These are phyloP conservation scores for Pleuronectes platessa DNA, from an alignment of 2,113 vertebrate species.

Conservation along the genomic window DNA sequence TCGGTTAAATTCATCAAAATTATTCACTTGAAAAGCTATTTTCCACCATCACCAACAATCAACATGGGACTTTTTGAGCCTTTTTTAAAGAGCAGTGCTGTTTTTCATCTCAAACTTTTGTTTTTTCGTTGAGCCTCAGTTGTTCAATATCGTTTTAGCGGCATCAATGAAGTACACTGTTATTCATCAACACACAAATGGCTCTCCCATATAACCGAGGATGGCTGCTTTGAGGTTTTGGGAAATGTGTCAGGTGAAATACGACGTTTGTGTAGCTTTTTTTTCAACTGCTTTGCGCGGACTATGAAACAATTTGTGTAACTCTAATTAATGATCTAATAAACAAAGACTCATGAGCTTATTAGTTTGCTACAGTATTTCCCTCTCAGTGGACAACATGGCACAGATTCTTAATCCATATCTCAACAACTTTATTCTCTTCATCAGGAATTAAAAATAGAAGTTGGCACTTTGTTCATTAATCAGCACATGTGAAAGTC, in stretches of 20 bases:
- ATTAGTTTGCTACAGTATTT: neutral
- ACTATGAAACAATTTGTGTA: neutral
- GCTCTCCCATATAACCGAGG: conserved; percentile 20
- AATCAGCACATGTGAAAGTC: conserved; percentile 50
- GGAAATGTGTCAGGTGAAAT: neutral
- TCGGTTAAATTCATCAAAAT: conserved; percentile 25
- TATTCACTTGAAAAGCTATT: conserved; percentile 34
- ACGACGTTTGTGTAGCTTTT: conserved; percentile 2
- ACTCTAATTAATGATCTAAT: neutral
- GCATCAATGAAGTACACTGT: conserved; percentile 16
- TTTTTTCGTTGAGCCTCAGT: neutral
- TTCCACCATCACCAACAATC: neutral
- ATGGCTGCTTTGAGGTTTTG: conserved; percentile 1
- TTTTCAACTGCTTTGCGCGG: neutral
- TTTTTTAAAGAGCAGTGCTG: conserved; percentile 14
- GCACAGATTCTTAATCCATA: neutral
- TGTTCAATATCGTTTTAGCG: conserved; percentile 4
- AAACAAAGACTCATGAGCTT: neutral
- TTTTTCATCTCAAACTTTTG: conserved; percentile 30
- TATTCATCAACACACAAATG: conserved; percentile 46
- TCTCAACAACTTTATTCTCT: conserved; percentile 4
- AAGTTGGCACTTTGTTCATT: conserved; percentile 37
- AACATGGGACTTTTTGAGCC: conserved; percentile 20
- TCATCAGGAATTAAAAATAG: conserved; percentile 10
- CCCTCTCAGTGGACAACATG: neutral